A percentile compares a stretch with the other conserved stretches of the same genome.
These are phyloP conservation scores for Petrocephalus microphthalmus DNA, from an alignment of 2,113 vertebrate species.

Conservation along the genomic window DNA sequence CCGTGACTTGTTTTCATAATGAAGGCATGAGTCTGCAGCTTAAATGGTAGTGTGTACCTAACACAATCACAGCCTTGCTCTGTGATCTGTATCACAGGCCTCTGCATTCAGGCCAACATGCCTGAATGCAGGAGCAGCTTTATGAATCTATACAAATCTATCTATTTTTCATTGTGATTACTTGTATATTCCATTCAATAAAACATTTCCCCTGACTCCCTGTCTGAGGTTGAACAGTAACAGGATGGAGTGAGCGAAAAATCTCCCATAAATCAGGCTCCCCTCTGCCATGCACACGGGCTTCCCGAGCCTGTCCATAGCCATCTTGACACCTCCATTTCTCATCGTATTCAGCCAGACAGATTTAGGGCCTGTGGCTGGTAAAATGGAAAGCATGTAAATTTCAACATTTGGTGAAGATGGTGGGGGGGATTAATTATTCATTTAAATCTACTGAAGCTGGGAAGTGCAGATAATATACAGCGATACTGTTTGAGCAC, in stretches of 20 bases:
- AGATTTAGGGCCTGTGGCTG: constrained; percentile 8
- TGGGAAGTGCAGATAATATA: constrained; percentile 3
- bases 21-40: not conserved
- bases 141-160: constrained; percentile 8
- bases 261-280: not conserved
- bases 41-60: not conserved
- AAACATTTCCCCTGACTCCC: constrained; percentile 1
- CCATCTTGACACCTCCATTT: not conserved
- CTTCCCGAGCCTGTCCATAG: not conserved
- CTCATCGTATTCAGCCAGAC: not conserved
- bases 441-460: constrained; percentile 18
- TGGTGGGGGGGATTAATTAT: constrained; percentile 15
- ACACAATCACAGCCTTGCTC: not conserved
- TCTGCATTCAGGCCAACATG: not conserved
- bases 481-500: not conserved
- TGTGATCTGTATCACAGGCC: not conserved
- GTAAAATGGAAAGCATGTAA: not conserved
- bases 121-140: not conserved
- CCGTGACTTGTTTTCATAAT: constrained; percentile 5
- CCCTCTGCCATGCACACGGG: not conserved
- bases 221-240: not conserved
- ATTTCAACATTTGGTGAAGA: constrained; percentile 20
- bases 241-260: not conserved
- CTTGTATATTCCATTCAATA: constrained; percentile 19
- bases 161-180: constrained; percentile 7